phyloP scores from a whole-genome alignment of 1,140 invertebrate species.

The Drosophila nannoptera region DNA sequence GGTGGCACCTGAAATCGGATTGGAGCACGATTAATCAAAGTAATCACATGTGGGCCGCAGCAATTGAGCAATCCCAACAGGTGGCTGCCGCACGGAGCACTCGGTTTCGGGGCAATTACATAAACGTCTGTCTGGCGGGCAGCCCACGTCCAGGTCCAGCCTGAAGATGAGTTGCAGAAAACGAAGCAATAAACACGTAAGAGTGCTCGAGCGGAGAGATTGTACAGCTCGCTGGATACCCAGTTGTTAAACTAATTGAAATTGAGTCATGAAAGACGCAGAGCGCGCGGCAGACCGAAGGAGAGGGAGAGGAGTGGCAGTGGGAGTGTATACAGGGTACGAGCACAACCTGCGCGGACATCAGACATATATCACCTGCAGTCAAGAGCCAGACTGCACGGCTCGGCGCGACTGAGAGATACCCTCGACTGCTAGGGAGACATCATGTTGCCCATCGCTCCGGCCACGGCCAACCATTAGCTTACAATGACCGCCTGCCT shows the following conservation, averaged over 20 bases:
- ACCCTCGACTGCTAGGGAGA: not conserved
- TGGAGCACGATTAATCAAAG: conserved; percentile 50
- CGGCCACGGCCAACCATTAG: not conserved
- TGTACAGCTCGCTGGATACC: not conserved
- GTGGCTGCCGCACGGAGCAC: conserved; percentile 13
- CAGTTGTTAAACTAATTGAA: no score
- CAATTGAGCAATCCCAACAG: conserved; percentile 52
- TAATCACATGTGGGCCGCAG: conserved; percentile 47
- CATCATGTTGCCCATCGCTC: no score
- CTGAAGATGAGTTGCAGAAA: conserved; percentile 48
- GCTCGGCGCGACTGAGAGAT: not conserved
- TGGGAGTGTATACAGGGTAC: not conserved
- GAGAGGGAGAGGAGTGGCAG: not conserved
- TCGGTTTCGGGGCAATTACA: conserved; percentile 53
- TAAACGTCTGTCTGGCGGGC: conserved; percentile 50
- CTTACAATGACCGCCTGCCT: not conserved
- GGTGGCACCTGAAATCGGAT: conserved; percentile 48
- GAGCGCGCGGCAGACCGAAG: not conserved
- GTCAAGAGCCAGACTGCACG: conserved; percentile 6
- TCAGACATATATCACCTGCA: not conserved
- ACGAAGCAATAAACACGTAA: conserved; percentile 41
- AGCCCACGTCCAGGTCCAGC: conserved; percentile 33
- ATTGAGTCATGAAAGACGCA: not conserved
- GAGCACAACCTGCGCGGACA: conserved; percentile 20
- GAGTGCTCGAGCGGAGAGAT: not conserved